phyloP scores from a whole-genome alignment of 2,888 invertebrate species.

The Spodoptera exigua region DNA sequence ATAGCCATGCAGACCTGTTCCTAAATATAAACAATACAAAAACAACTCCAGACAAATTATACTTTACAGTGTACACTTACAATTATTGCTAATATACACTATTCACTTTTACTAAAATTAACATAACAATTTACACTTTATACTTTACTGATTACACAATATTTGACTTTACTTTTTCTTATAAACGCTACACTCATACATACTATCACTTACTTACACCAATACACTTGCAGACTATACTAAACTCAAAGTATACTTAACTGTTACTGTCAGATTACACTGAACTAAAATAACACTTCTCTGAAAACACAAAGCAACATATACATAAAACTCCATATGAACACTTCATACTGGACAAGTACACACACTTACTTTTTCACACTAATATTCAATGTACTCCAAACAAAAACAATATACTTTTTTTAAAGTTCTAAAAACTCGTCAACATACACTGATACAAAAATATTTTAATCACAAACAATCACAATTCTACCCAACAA shows the following conservation, averaged over 20 bases:
- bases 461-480: too few relatives aligned
- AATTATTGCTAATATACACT: neutral
- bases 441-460: too few relatives aligned
- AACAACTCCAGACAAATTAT: too few relatives aligned
- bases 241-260: neutral
- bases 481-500: too few relatives aligned
- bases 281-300: neutral
- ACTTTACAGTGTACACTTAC: constrained; percentile 7
- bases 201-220: constrained; percentile 5
- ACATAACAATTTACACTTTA: neutral
- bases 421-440: too few relatives aligned
- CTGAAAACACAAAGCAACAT: neutral
- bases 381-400: too few relatives aligned
- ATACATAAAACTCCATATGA: neutral
- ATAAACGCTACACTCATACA: neutral
- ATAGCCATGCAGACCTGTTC: constrained; percentile 8
- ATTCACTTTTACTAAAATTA: constrained; percentile 4
- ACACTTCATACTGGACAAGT: neutral
- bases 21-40: neutral
- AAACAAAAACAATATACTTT: too few relatives aligned
- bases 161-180: neutral
- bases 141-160: constrained; percentile 1
- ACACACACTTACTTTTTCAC: too few relatives aligned
- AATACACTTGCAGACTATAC: neutral
- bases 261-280: neutral